phyloP scores from a whole-genome alignment of 1,140 invertebrate genomes.

The Euura saliciscinereae region DNA sequence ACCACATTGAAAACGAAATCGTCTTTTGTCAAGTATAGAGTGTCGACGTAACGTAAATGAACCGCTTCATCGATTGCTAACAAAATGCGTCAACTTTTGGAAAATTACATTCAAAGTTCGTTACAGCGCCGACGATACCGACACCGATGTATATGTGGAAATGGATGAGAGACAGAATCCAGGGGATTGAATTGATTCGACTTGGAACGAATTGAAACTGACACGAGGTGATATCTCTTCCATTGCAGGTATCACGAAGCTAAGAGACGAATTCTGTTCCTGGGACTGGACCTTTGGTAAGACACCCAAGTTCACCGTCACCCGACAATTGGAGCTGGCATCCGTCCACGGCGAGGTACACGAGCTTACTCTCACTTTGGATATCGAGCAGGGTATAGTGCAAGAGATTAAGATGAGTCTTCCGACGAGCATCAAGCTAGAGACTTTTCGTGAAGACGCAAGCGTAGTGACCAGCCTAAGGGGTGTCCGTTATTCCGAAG shows the following conservation, averaged over 20 bases:
- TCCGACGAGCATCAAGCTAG: conserved; percentile 37
- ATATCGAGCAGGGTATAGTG: conserved; percentile 48
- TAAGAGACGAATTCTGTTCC: conserved; percentile 67
- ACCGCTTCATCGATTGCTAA: no score
- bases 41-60: no score
- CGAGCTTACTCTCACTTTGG: conserved; percentile 43
- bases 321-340: conserved; percentile 41
- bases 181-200: no score
- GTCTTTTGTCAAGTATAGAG: no score
- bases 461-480: conserved; percentile 52
- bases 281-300: conserved; percentile 92
- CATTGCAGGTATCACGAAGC: conserved; percentile 66
- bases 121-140: not conserved
- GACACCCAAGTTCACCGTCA: conserved; percentile 82
- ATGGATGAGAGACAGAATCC: no score
- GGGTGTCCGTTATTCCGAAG: conserved; percentile 45
- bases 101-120: not conserved
- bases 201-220: no score
- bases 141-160: no score
- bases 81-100: not conserved
- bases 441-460: conserved; percentile 38
- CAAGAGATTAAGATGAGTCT: conserved; percentile 52
- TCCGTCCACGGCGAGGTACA: conserved; percentile 25
- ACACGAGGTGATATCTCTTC: not conserved
- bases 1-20: no score